phyloP scores from a whole-genome alignment of 2,888 invertebrate species.

The Drosophila silvestris region DNA sequence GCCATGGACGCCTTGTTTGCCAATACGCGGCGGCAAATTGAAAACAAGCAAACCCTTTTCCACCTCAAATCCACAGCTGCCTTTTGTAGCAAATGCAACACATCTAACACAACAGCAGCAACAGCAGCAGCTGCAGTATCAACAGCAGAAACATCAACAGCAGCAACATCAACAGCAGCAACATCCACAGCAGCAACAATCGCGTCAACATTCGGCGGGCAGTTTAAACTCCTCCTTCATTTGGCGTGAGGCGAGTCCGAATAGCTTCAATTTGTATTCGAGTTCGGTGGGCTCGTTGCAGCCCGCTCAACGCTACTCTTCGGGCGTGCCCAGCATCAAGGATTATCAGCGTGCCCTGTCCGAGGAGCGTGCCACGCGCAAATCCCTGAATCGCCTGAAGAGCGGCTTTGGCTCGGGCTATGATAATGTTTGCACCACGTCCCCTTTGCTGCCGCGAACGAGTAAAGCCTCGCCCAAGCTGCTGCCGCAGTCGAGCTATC shows the following conservation, averaged over 20 bases:
- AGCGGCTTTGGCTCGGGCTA: conserved; percentile 85
- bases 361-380: conserved; percentile 83
- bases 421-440: conserved; percentile 84
- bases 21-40: conserved; percentile 85
- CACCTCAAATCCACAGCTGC: conserved; percentile 86
- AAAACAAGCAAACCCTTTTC: conserved; percentile 86
- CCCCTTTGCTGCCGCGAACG: conserved; percentile 84
- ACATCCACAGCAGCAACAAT: conserved; percentile 24
- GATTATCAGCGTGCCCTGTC: conserved; percentile 83
- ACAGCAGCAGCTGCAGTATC: conserved; percentile 43
- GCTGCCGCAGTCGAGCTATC: conserved; percentile 51
- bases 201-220: conserved; percentile 82
- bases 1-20: conserved; percentile 86
- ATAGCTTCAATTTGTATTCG: conserved; percentile 85
- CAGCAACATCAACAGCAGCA: conserved; percentile 30
- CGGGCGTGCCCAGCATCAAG: conserved; percentile 59
- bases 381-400: conserved; percentile 83
- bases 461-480: conserved; percentile 81
- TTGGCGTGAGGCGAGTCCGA: conserved; percentile 85
- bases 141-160: conserved; percentile 16
- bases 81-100: conserved; percentile 82
- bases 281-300: conserved; percentile 84
- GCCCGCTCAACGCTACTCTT: conserved; percentile 77
- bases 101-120: conserved; percentile 58
- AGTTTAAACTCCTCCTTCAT: conserved; percentile 85